phyloP scores from a whole-genome alignment of 2,797 vertebrate species.

The Galagoides demidoff region DNA sequence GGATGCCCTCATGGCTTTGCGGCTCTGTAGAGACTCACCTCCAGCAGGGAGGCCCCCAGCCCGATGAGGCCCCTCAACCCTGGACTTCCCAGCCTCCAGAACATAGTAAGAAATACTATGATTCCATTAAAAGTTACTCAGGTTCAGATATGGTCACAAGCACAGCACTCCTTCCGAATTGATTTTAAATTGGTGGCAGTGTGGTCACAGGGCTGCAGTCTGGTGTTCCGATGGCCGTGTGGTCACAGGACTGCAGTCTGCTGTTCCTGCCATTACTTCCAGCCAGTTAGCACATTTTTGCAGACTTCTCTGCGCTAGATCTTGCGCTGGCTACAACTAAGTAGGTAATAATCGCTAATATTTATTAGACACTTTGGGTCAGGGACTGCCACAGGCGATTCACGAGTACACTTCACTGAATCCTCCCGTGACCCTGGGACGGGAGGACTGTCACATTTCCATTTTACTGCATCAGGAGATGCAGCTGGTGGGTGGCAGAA shows the following conservation, averaged over 20 bases:
- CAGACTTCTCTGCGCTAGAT: neutral
- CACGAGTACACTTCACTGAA: neutral
- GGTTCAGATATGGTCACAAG: neutral
- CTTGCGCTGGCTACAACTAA: neutral
- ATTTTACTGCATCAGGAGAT: neutral
- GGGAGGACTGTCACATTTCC: neutral
- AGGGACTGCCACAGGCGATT: neutral
- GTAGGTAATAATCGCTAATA: neutral
- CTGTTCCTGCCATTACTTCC: neutral
- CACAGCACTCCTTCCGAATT: neutral
- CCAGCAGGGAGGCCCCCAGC: neutral
- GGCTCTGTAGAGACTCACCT: neutral
- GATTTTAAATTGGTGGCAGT: neutral
- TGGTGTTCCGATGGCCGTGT: neutral
- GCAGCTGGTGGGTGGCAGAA: neutral
- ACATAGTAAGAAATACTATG: neutral
- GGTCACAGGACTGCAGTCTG: neutral
- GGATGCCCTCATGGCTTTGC: neutral
- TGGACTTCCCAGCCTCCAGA: neutral
- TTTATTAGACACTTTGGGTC: neutral
- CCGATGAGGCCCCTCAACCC: neutral
- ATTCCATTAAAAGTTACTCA: neutral
- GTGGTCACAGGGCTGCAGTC: neutral
- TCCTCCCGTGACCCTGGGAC: neutral
- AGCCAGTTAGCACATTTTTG: neutral